Conservation (phyloP, 2,113 vertebrate genomes). For the Plotosus lineatus region DNA sequence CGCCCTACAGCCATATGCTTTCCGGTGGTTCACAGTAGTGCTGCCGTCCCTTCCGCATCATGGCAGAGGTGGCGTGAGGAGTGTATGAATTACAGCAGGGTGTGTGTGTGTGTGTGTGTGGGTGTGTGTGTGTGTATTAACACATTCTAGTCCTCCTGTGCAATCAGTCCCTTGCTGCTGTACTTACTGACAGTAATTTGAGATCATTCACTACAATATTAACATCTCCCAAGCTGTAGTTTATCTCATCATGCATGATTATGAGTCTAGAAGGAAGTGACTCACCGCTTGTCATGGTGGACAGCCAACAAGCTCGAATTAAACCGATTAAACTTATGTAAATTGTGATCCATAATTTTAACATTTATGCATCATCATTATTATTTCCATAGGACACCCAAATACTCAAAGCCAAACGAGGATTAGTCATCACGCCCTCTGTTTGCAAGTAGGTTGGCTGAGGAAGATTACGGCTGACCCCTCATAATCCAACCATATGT, state of each 20-base stretch:
- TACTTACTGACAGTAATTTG: neutral
- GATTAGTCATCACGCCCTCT: neutral
- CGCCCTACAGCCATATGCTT: too few relatives aligned
- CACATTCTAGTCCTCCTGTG: neutral
- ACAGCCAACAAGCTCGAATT: neutral
- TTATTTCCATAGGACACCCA: neutral
- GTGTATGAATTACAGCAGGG: neutral
- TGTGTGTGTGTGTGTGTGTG: too few relatives aligned
- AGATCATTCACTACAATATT: neutral
- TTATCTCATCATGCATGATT: neutral
- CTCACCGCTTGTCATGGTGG: neutral
- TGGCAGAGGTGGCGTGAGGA: too few relatives aligned
- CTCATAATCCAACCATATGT: conserved; percentile 1
- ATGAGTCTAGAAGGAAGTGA: neutral
- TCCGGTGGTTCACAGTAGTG: too few relatives aligned
- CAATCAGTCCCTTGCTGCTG: neutral
- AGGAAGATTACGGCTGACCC: neutral
- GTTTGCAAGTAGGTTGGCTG: neutral
- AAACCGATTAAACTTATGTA: neutral
- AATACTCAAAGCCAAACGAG: neutral
- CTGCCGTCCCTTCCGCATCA: too few relatives aligned
- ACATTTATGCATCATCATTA: neutral
- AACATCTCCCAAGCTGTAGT: neutral
- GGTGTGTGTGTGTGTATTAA: neutral
- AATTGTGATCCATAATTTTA: neutral